These are phyloP conservation scores for Tauraco erythrolophus DNA, from an alignment of 2,113 vertebrate genomes.

Conservation along the genomic window DNA sequence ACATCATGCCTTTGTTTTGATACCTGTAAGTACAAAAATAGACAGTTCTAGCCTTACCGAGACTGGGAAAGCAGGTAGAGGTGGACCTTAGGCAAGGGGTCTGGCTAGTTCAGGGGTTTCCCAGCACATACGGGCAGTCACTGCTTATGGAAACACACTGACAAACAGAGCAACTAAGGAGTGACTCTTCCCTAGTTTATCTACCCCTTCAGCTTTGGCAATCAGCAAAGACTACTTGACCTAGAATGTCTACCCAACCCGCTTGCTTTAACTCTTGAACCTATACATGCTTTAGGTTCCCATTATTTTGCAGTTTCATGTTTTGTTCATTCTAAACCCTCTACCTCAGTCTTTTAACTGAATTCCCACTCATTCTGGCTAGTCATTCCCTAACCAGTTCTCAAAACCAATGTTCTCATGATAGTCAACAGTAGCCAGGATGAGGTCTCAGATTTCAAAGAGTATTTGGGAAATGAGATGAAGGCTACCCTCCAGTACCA, in stretches of 20 bases:
- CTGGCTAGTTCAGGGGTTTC: background rate
- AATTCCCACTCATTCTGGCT: background rate
- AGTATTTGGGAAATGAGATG: background rate
- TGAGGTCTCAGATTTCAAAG: background rate
- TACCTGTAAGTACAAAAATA: background rate
- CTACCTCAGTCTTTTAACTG: background rate
- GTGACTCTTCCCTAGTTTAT: background rate
- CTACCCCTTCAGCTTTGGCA: background rate
- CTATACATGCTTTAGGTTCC: background rate
- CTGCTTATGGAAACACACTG: background rate
- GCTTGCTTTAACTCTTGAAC: background rate
- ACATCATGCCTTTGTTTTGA: background rate
- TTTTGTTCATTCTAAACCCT: background rate
- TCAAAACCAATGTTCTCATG: background rate
- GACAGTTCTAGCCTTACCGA: background rate
- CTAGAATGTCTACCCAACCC: background rate
- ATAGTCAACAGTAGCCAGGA: background rate
- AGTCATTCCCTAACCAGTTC: background rate
- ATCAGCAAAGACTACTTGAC: background rate
- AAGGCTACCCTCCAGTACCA: background rate
- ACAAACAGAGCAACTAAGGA: background rate
- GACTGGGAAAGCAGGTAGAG: background rate
- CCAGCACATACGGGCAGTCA: background rate
- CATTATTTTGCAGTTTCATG: background rate
- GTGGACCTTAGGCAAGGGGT: background rate